phyloP scores from a whole-genome alignment of 2,797 vertebrate species.

The Aldrovandia affinis region DNA sequence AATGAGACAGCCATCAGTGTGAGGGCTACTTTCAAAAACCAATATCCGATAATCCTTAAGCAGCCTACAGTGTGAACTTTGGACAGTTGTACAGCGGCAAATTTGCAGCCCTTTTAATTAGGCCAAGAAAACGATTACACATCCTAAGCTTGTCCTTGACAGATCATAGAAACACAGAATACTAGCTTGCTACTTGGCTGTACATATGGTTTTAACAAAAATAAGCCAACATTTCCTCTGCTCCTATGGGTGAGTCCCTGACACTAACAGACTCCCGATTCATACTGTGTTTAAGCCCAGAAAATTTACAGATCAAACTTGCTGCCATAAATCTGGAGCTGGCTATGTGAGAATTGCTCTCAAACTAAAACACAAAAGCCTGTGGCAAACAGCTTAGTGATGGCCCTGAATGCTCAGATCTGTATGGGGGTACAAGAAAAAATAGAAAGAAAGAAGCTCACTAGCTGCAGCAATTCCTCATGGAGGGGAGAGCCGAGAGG shows the following conservation, averaged over 20 bases:
- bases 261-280: conserved; percentile 49
- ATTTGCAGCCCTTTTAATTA: conserved; percentile 64
- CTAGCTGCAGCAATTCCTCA: conserved; percentile 63
- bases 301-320: conserved; percentile 72
- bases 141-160: conserved; percentile 52
- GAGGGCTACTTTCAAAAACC: conserved; percentile 21
- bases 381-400: conserved; percentile 65
- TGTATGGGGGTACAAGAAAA: conserved; percentile 46
- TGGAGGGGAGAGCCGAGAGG: conserved; percentile 58
- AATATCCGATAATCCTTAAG: conserved; percentile 52
- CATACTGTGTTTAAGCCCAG: conserved; percentile 61
- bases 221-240: conserved; percentile 63
- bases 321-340: conserved; percentile 72
- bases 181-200: conserved; percentile 11
- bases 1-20: conserved; percentile 10
- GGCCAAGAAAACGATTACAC: conserved; percentile 67
- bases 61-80: conserved; percentile 51
- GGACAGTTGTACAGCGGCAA: conserved; percentile 51
- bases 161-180: conserved; percentile 24
- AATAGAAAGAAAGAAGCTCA: conserved; percentile 50
- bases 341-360: conserved; percentile 67
- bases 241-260: conserved; percentile 39
- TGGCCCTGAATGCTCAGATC: conserved; percentile 63
- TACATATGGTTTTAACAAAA: conserved; percentile 46
- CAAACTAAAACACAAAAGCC: conserved; percentile 63